phyloP scores from a whole-genome alignment of 2,113 vertebrate species.

The Halichoeres trimaculatus region DNA sequence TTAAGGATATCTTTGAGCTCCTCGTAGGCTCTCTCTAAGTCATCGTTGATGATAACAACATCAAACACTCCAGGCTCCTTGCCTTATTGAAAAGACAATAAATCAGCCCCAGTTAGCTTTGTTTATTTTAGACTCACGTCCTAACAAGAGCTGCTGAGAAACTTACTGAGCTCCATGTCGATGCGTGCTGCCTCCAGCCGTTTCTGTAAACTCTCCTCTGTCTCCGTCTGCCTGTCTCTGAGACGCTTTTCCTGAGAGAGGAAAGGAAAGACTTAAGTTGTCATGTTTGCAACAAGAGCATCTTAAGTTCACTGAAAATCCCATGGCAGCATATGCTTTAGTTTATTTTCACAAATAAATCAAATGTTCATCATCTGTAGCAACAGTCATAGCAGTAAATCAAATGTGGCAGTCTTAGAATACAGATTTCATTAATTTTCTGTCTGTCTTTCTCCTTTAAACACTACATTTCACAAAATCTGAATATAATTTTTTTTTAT shows the following conservation, averaged over 20 bases:
- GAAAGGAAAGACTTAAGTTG: neutral
- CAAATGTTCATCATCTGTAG: too few relatives aligned
- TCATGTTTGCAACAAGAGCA: neutral
- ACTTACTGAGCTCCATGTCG: conserved; percentile 95
- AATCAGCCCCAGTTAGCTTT: neutral
- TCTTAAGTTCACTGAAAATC: neutral
- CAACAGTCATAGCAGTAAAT: too few relatives aligned
- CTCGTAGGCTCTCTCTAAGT: conserved; percentile 89
- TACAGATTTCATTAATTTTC: too few relatives aligned
- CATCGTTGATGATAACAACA: conserved; percentile 91
- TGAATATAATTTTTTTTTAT: too few relatives aligned
- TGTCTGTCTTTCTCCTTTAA: too few relatives aligned
- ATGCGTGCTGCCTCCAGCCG: conserved; percentile 85
- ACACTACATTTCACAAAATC: too few relatives aligned
- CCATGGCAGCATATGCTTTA: too few relatives aligned
- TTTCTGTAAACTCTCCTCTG: conserved; percentile 91
- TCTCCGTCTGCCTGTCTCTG: conserved; percentile 90
- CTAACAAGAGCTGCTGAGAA: neutral
- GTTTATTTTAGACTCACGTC: neutral
- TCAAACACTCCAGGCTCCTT: conserved; percentile 95
- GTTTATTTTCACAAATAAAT: too few relatives aligned
- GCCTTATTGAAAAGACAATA: conserved; percentile 72
- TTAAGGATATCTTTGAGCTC: conserved; percentile 86
- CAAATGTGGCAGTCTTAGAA: too few relatives aligned
- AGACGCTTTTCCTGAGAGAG: conserved; percentile 89